phyloP scores from a whole-genome alignment of 2,888 invertebrate genomes.

The Zeuzera pyrina region DNA sequence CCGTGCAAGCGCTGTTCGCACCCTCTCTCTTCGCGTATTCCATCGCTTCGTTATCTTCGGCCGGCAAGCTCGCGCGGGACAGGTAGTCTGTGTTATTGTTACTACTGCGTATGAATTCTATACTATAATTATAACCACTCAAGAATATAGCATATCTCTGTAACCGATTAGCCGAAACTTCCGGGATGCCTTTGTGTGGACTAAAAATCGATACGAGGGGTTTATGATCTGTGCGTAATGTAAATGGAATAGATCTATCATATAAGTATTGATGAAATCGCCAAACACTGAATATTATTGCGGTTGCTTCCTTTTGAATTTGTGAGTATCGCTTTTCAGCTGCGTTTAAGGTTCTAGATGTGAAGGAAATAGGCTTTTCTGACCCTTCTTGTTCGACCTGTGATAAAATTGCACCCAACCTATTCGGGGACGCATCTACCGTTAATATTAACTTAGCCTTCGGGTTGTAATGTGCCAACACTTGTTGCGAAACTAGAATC shows the following conservation, averaged over 20 bases:
- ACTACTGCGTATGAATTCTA: neutral
- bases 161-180: too few species aligned
- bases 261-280: constrained; percentile 3
- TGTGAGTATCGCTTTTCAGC: constrained; percentile 5
- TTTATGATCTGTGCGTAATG: too few species aligned
- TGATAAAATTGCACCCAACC: constrained; percentile 11
- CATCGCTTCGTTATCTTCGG: too few species aligned
- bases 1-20: too few species aligned
- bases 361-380: constrained; percentile 10
- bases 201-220: too few species aligned
- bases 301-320: constrained; percentile 7
- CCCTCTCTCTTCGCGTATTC: too few species aligned
- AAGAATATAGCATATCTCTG: too few species aligned
- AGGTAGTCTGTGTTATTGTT: constrained; percentile 17
- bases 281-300: constrained; percentile 7
- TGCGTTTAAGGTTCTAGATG: constrained; percentile 5
- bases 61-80: constrained; percentile 12
- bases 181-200: too few species aligned
- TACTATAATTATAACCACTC: too few species aligned
- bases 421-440: constrained; percentile 11
- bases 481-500: constrained; percentile 9
- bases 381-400: constrained; percentile 3
- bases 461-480: constrained; percentile 12
- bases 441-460: constrained; percentile 7
- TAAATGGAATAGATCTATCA: constrained; percentile 4